Conservation (phyloP, 2,797 vertebrate species). For the Eremophila alpestris region DNA sequence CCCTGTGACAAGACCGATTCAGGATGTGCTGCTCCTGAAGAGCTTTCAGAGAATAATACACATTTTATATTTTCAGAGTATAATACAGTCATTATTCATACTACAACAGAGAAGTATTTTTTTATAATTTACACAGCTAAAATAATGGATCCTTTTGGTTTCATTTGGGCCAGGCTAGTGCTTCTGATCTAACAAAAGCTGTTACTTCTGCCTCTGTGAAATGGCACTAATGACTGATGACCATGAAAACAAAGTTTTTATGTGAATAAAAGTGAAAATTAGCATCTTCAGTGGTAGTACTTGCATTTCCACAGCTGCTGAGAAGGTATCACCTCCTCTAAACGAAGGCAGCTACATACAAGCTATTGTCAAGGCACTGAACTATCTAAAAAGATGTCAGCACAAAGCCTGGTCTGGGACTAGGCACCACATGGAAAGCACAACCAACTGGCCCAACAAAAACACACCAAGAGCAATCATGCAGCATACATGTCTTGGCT, state of each 20-base stretch:
- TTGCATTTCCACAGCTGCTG: not conserved
- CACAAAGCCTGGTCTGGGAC: not conserved
- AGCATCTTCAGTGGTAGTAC: not conserved
- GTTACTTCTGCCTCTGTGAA: not conserved
- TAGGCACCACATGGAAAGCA: not conserved
- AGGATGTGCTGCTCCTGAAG: not conserved
- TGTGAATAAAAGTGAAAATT: not conserved
- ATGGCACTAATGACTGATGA: not conserved
- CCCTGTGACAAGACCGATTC: not conserved
- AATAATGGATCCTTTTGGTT: not conserved
- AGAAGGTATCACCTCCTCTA: not conserved
- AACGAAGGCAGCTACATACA: not conserved
- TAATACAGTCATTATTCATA: not conserved
- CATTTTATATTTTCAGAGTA: not conserved
- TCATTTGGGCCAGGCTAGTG: not conserved
- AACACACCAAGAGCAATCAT: rapidly evolving
- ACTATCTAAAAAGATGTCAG: not conserved
- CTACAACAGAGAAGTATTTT: not conserved
- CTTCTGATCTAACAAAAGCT: not conserved
- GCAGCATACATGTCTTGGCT: not conserved
- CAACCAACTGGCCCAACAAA: rapidly evolving
- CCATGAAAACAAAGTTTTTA: not conserved
- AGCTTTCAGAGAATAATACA: not conserved
- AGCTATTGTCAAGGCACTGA: not conserved
- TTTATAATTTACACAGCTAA: not conserved